Evolutionary conservation across 2,113 vertebrate genomes (phyloP).

Genomic region (Andinoacara biseriatus): DNA sequence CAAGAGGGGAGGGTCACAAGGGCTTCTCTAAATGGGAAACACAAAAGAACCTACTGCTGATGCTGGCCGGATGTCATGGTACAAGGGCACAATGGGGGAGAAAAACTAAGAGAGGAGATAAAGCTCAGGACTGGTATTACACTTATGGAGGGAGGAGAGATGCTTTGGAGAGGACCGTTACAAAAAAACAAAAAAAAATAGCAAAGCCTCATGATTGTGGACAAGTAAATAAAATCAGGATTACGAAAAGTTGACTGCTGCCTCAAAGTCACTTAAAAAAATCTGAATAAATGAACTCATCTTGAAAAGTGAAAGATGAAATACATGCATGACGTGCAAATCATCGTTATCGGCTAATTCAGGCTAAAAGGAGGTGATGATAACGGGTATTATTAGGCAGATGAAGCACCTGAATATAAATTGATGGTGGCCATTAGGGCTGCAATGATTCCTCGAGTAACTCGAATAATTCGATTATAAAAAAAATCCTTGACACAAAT

Average conservation of each 20-base stretch:
- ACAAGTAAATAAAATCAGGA: constrained; percentile 31
- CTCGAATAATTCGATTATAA: too few relatives aligned
- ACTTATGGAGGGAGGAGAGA: constrained; percentile 21
- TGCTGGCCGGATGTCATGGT: constrained; percentile 71
- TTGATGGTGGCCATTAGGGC: background rate
- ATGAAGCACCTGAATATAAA: constrained; percentile 36
- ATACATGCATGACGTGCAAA: background rate
- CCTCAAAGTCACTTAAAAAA: background rate
- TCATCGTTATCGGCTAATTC: background rate
- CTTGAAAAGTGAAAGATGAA: background rate
- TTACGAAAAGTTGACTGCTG: background rate
- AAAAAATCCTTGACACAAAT: too few relatives aligned
- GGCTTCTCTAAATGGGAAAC: constrained; percentile 64
- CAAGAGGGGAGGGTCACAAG: constrained; percentile 42
- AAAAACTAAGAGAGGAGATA: constrained; percentile 55
- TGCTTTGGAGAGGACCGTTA: background rate
- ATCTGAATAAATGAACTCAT: background rate
- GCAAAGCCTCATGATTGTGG: background rate
- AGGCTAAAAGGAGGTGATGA: background rate
- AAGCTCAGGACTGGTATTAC: constrained; percentile 62
- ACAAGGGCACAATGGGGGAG: constrained; percentile 58
- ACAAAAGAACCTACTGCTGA: constrained; percentile 66
- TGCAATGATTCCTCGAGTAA: too few relatives aligned
- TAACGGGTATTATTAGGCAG: background rate
- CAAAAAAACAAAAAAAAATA: too few relatives aligned